phyloP scores from a whole-genome alignment of 1,140 invertebrate genomes.

The Bactericera cockerelli region DNA sequence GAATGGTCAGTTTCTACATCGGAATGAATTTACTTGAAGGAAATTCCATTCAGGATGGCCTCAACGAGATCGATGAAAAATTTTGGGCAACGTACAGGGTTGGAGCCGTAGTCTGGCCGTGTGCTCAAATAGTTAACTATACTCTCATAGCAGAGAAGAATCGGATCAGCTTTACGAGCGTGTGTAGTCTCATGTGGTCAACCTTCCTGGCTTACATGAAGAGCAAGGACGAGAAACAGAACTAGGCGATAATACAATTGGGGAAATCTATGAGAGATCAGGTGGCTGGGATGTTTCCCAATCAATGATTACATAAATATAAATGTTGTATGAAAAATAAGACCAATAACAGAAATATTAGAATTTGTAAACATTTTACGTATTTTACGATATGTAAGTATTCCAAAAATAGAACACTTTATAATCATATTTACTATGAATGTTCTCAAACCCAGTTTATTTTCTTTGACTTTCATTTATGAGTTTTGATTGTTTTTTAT shows the following conservation, averaged over 20 bases:
- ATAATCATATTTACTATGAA: too few relatives aligned
- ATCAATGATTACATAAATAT: too few relatives aligned
- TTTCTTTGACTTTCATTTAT: too few relatives aligned
- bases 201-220: conserved; percentile 76
- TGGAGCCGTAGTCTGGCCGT: conserved; percentile 61
- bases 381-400: too few relatives aligned
- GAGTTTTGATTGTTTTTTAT: too few relatives aligned
- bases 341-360: too few relatives aligned
- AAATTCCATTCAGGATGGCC: conserved; percentile 45
- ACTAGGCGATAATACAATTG: too few relatives aligned
- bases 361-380: too few relatives aligned
- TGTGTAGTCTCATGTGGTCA: conserved; percentile 70
- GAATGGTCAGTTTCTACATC: conserved; percentile 65
- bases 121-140: conserved; percentile 69
- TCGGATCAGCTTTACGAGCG: conserved; percentile 64
- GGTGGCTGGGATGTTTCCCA: too few relatives aligned
- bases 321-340: neutral
- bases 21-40: conserved; percentile 61
- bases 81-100: conserved; percentile 60
- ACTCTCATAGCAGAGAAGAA: conserved; percentile 57
- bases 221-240: conserved; percentile 45
- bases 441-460: too few relatives aligned
- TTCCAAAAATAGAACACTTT: too few relatives aligned
- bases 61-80: conserved; percentile 53
- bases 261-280: too few relatives aligned